Evolutionary conservation across 2,797 vertebrate genomes (phyloP).

Genomic region (Odontamblyopus rebecca): DNA sequence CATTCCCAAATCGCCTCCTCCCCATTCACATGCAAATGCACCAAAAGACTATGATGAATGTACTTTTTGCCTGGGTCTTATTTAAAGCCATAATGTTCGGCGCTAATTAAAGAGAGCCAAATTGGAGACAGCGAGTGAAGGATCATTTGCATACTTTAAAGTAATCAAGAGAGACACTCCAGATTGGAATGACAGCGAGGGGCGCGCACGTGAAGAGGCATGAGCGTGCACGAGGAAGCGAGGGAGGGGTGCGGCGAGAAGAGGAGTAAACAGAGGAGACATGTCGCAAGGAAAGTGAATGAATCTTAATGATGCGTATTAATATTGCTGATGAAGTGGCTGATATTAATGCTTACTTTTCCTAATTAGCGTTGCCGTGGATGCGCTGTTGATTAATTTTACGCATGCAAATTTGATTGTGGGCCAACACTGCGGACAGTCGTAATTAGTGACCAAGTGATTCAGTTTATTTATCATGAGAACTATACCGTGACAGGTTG

Average conservation of each 20-base stretch:
- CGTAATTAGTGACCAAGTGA: background rate
- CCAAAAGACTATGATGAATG: conserved; percentile 8
- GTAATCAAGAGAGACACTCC: conserved; percentile 27
- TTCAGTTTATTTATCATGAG: background rate
- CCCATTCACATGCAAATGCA: conserved; percentile 8
- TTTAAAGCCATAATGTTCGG: conserved; percentile 23
- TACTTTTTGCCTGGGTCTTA: background rate
- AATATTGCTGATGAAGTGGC: conserved; percentile 74
- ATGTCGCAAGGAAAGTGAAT: conserved; percentile 57
- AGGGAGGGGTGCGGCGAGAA: conserved; percentile 48
- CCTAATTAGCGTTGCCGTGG: conserved; percentile 71
- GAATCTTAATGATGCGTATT: conserved; percentile 73
- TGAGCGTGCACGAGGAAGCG: background rate
- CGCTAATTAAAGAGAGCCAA: conserved; percentile 26
- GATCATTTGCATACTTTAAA: conserved; percentile 40
- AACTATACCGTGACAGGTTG: no score
- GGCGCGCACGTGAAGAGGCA: background rate
- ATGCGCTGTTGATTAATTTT: conserved; percentile 59
- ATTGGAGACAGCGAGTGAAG: conserved; percentile 13
- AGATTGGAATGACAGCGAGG: conserved; percentile 24
- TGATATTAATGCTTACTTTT: conserved; percentile 70
- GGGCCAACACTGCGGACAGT: conserved; percentile 8
- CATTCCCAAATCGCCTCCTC: background rate
- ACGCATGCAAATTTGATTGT: conserved; percentile 56
- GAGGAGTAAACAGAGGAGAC: conserved; percentile 34